phyloP scores from a whole-genome alignment of 2,113 vertebrate species.

The Onychostoma macrolepis region DNA sequence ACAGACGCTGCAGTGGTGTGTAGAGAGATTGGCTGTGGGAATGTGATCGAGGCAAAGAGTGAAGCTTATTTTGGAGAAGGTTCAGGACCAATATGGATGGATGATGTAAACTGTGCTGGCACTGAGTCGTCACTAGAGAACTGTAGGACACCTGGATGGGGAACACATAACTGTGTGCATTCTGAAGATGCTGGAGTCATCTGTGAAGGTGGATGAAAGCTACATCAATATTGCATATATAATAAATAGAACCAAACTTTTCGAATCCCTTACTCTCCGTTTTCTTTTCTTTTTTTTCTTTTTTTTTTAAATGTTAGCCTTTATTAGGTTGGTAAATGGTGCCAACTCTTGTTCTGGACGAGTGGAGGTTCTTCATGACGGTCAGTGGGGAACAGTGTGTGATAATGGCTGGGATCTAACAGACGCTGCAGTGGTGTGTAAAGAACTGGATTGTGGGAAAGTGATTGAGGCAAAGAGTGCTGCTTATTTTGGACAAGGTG shows the following conservation, averaged over 20 bases:
- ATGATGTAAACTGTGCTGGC: neutral
- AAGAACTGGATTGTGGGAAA: neutral
- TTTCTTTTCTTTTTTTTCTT: neutral
- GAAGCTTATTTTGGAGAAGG: conserved; percentile 13
- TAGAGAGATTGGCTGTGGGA: conserved; percentile 24
- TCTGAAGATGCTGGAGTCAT: conserved; percentile 10
- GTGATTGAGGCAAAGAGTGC: neutral
- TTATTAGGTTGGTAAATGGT: conserved; percentile 29
- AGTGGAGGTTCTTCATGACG: conserved; percentile 8
- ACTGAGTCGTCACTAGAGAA: neutral
- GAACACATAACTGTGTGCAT: neutral
- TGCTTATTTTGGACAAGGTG: conserved; percentile 26
- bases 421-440: conserved; percentile 24
- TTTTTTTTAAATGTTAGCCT: neutral
- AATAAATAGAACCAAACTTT: neutral
- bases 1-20: conserved; percentile 32
- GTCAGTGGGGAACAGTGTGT: neutral
- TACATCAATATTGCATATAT: neutral
- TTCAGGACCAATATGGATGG: conserved; percentile 7
- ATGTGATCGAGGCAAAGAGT: neutral
- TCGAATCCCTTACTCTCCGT: neutral
- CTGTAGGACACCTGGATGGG: neutral
- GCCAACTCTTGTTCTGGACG: neutral
- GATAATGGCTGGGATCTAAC: conserved; percentile 3
- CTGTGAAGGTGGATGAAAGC: neutral